These are phyloP conservation scores for Steinernema khuongi DNA, from an alignment of 1,140 invertebrate genomes.

Conservation along the genomic window DNA sequence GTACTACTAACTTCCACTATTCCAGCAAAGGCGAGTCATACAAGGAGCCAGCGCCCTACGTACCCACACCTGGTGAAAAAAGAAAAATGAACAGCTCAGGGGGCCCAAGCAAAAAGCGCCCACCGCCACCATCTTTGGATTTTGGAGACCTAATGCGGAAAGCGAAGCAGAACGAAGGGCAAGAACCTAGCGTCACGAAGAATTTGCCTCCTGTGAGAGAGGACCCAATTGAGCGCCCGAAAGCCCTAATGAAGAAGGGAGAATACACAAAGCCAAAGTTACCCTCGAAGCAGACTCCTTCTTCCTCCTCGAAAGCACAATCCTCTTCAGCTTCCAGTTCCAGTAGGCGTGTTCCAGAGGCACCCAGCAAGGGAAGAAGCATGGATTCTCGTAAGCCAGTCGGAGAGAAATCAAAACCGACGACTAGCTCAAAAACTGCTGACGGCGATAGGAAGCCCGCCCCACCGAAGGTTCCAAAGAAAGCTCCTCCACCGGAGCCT, in stretches of 20 bases:
- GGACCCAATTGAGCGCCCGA: neutral
- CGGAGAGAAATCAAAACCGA: neutral
- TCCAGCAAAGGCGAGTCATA: neutral
- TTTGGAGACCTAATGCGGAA: neutral
- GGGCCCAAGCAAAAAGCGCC: neutral
- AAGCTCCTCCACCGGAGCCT: neutral
- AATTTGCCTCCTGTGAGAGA: neutral
- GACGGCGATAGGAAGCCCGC: neutral
- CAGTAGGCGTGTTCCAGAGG: neutral
- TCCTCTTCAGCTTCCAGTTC: neutral
- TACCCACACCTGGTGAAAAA: neutral
- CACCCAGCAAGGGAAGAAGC: too few species aligned
- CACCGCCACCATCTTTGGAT: neutral
- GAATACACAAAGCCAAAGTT: neutral
- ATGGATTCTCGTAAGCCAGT: neutral
- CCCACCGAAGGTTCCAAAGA: neutral
- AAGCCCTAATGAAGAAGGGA: too few species aligned
- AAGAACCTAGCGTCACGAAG: neutral
- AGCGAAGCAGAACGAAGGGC: neutral
- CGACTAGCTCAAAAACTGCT: neutral
- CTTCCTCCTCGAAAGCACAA: neutral
- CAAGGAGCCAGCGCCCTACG: neutral
- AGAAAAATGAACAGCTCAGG: constrained; percentile 6
- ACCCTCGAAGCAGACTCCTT: neutral
- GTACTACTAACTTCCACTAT: too few species aligned